Evolutionary conservation across 2,113 vertebrate species (phyloP), one percentile per base, ranked within the genome.

Genomic region (Pantherophis guttatus): DNA sequence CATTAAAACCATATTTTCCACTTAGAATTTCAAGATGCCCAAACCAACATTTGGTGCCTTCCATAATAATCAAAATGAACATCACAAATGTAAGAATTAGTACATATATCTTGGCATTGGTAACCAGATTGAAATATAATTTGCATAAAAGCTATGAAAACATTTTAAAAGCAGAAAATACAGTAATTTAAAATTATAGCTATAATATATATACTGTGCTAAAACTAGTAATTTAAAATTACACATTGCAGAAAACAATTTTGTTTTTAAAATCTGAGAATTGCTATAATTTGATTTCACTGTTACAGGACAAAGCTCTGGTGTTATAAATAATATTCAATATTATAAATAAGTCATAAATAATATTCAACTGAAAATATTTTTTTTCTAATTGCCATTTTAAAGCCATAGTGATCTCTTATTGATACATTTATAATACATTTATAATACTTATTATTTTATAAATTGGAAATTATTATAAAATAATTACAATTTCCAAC

Each of bases 311-410:
- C 10, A 92, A 91, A 57, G 89, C 21, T 70, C 8, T 54, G 1
- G 8, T 85, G 39, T 44, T 15, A 90, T 87, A 91, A 88, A 70
- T 91, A 0, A 93, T 93, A 44, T 44, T 44, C 39, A 44, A 44
- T 44, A 44, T 44, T 44, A 44, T 44, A 44, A 44, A 44, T 44
- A 44, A 44, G 39, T 44, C 19, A 90, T 87, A 91, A 88, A 70
- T 91, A 0, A 93, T 93, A 48, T 29, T 91, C 39, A 62, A n/a
- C 12, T 88, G 70, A 92, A 94, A 92, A 39, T 91, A 58, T 26
- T 57, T 21, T 24, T 87, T 87, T 58, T 62, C 33, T 17, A 5
- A 2, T 39, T 53, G 55, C 0, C 0, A 23, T 6, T 93, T 54
- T 59, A 94, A 92, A 75, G 0, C 0, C 5, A 17, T 24, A 87